A percentile compares a stretch with the other conserved stretches of the same genome.
Conservation (phyloP, 2,888 invertebrate genomes). For the Watsonalla cultraria region DNA sequence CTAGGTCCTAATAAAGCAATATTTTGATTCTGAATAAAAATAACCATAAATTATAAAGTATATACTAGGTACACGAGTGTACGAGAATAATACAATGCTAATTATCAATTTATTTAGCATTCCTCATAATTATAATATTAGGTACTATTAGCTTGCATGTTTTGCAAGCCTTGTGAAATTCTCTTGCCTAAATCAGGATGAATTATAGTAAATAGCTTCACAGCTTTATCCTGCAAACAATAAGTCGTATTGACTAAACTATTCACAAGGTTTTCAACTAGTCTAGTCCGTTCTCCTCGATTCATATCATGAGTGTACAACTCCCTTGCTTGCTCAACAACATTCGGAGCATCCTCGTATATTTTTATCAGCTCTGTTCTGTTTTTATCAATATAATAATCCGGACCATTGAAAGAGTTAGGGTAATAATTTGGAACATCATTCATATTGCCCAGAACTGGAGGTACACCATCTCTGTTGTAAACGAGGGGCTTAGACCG, state of each 20-base stretch:
- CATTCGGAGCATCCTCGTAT: slow-evolving; percentile 87
- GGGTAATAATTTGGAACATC: slow-evolving; percentile 96
- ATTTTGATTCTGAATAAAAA: no score
- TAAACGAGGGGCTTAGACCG: slow-evolving; percentile 82
- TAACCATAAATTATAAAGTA: no score
- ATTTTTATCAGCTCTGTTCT: slow-evolving; percentile 71
- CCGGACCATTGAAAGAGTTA: slow-evolving; percentile 94
- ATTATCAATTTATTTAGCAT: no score
- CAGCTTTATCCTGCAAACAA: slow-evolving; percentile 73
- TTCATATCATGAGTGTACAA: slow-evolving; percentile 89
- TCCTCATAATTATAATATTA: slow-evolving; percentile 4
- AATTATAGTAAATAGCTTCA: slow-evolving; percentile 88
- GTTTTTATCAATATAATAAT: slow-evolving; percentile 79
- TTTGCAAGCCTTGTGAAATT: slow-evolving; percentile 30
- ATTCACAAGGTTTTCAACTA: slow-evolving; percentile 88
- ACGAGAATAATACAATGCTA: no score
- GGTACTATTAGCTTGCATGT: slow-evolving; percentile 32
- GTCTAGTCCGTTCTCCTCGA: slow-evolving; percentile 83
- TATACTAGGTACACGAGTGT: no score
- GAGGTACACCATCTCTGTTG: slow-evolving; percentile 91
- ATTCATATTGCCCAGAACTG: slow-evolving; percentile 86
- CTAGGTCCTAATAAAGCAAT: no score
- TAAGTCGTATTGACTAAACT: slow-evolving; percentile 87
- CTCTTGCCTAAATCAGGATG: slow-evolving; percentile 85
- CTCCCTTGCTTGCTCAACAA: slow-evolving; percentile 88